phyloP scores from a whole-genome alignment of 2,797 vertebrate genomes.

The Sorex maritimensis region DNA sequence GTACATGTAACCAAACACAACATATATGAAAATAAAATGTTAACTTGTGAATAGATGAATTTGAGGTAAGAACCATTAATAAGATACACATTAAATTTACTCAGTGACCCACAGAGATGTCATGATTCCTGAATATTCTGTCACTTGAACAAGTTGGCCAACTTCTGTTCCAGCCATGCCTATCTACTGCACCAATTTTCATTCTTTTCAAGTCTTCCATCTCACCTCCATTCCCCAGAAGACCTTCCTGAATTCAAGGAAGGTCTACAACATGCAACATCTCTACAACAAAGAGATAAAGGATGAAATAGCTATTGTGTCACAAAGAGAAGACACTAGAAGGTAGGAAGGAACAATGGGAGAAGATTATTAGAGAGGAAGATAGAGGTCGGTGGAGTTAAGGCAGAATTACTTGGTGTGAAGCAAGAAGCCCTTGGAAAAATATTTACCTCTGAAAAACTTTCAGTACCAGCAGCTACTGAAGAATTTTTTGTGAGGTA shows the following conservation, averaged over 20 bases:
- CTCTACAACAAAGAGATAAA: not conserved
- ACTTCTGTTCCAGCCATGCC: not conserved
- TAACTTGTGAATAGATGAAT: not conserved
- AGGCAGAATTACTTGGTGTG: not conserved
- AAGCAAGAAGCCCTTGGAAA: not conserved
- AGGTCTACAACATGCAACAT: not conserved
- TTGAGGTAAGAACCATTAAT: not conserved
- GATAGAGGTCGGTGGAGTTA: not conserved
- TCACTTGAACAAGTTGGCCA: not conserved
- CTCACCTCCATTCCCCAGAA: not conserved
- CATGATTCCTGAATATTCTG: not conserved
- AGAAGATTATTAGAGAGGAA: not conserved
- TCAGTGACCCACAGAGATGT: slow-evolving; percentile 6
- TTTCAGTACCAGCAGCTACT: not conserved
- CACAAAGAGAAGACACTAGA: not conserved
- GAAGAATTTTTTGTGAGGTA: not conserved
- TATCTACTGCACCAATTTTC: not conserved
- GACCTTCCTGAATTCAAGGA: not conserved
- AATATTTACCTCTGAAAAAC: not conserved
- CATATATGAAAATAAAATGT: not conserved
- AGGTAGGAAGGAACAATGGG: not conserved
- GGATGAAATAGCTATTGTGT: not conserved
- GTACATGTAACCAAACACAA: not conserved
- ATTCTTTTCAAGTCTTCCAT: not conserved
- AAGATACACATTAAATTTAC: not conserved